phyloP scores from a whole-genome alignment of 2,888 invertebrate species.

The Tupiocoris notatus region DNA sequence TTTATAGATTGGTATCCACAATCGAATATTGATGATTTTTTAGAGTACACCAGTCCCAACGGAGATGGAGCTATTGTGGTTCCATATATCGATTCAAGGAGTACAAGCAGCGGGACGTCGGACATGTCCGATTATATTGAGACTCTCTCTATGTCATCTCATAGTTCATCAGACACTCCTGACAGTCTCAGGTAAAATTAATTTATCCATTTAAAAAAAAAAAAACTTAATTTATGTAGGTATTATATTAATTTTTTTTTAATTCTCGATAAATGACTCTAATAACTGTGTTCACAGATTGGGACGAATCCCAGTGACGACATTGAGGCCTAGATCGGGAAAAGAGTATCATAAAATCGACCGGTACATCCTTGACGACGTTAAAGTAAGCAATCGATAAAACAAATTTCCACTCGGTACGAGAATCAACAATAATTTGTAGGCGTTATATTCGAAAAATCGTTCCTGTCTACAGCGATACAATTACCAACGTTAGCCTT shows the following conservation, averaged over 20 bases:
- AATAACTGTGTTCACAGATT: constrained; percentile 48
- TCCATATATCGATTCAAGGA: constrained; percentile 67
- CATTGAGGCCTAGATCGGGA: constrained; percentile 78
- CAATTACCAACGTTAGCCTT: too few species aligned
- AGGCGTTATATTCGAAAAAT: too few species aligned
- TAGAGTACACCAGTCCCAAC: constrained; percentile 56
- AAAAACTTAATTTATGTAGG: not conserved
- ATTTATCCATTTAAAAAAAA: not conserved
- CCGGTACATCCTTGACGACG: constrained; percentile 59
- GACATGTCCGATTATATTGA: constrained; percentile 89
- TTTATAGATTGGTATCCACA: too few species aligned
- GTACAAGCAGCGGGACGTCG: constrained; percentile 80
- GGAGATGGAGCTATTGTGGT: constrained; percentile 54
- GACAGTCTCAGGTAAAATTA: constrained; percentile 57
- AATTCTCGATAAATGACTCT: not conserved
- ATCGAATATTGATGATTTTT: too few species aligned
- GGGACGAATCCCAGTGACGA: constrained; percentile 55
- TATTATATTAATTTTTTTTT: not conserved
- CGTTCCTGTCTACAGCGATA: too few species aligned
- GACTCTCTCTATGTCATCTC: constrained; percentile 75
- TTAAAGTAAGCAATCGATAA: constrained; percentile 50
- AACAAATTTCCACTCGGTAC: too few species aligned
- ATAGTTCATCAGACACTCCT: constrained; percentile 72
- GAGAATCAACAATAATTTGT: too few species aligned
- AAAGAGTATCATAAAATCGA: constrained; percentile 85